Conservation (phyloP, 2,113 vertebrate genomes). For the Pogonocichla stellata region DNA sequence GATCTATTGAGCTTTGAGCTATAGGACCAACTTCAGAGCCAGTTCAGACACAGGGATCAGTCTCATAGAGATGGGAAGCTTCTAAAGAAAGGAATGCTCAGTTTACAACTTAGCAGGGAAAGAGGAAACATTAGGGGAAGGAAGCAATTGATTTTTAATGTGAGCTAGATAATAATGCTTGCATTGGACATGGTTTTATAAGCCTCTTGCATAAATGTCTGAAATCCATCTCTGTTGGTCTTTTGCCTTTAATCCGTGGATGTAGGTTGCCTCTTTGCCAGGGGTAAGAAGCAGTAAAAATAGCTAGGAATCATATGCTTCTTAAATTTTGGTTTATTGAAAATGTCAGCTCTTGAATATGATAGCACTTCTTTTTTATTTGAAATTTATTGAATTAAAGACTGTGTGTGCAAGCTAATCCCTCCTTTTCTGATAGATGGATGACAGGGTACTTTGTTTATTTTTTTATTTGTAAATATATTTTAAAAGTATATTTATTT, state of each 20-base stretch:
- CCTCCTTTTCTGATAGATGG: background rate
- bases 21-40: background rate
- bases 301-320: slow-evolving; percentile 4
- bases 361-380: background rate
- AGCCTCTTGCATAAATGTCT: background rate
- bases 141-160: slow-evolving; percentile 1
- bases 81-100: background rate
- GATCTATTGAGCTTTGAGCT: background rate
- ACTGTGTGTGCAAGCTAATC: background rate
- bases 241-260: background rate
- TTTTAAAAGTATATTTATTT: background rate
- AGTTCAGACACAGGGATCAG: background rate
- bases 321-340: slow-evolving; percentile 20
- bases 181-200: background rate
- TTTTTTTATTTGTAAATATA: background rate
- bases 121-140: background rate
- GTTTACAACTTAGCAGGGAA: background rate
- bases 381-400: background rate
- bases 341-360: background rate
- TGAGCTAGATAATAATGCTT: background rate
- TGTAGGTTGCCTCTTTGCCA: slow-evolving; percentile 9
- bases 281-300: slow-evolving; percentile 31
- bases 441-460: background rate
- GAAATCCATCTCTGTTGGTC: background rate
- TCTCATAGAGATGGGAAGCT: background rate